Evolutionary conservation across 2,113 vertebrate species (phyloP).

Genomic region (Theropithecus gelada): DNA sequence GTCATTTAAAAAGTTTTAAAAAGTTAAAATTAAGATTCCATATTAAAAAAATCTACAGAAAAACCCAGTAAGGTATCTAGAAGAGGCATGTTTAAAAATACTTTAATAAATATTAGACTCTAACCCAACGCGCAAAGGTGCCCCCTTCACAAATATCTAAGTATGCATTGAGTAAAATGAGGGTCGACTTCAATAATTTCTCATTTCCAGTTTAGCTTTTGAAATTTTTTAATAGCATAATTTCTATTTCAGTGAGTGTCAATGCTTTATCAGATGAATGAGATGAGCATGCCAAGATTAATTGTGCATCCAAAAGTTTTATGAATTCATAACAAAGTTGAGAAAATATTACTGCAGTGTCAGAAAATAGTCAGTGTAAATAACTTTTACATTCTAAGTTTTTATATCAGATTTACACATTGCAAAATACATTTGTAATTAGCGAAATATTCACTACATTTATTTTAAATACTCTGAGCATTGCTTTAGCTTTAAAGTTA

Average conservation of each 20-base stretch:
- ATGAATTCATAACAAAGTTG: slow-evolving; percentile 37
- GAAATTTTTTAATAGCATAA: not conserved
- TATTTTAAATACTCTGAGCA: not conserved
- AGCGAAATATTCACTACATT: not conserved
- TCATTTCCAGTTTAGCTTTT: not conserved
- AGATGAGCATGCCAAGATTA: not conserved
- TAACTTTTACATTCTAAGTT: slow-evolving; percentile 48
- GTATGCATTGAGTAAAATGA: not conserved
- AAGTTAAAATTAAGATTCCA: not conserved
- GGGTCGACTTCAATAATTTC: not conserved
- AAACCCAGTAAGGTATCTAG: not conserved
- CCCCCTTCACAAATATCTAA: not conserved
- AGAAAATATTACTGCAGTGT: slow-evolving; percentile 49
- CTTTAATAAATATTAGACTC: not conserved
- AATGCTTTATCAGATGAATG: slow-evolving; percentile 53
- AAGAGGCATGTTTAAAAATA: not conserved
- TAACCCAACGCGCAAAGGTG: not conserved
- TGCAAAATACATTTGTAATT: not conserved
- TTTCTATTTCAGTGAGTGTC: slow-evolving; percentile 49
- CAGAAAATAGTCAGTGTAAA: slow-evolving; percentile 37
- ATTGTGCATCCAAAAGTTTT: slow-evolving; percentile 26
- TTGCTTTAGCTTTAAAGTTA: not conserved
- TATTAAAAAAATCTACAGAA: not conserved
- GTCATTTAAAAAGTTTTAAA: not conserved
- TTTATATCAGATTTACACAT: not conserved